These are phyloP conservation scores for Lontra canadensis DNA, from an alignment of 2,113 vertebrate species.

Conservation along the genomic window DNA sequence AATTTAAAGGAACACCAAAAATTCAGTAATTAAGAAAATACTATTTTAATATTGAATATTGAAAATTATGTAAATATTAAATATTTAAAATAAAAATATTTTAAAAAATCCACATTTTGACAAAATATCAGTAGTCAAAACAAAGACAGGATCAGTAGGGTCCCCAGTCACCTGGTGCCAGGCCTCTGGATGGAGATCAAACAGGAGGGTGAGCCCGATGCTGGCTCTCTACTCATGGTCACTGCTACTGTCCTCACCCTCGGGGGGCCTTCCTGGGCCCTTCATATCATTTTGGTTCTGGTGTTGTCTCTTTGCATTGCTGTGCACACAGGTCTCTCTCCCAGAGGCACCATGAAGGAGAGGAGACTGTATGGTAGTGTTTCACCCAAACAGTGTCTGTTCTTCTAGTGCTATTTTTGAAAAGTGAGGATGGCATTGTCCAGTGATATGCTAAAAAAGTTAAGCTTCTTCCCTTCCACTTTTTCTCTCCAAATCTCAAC, in stretches of 20 bases:
- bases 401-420: neutral
- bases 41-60: neutral
- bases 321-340: neutral
- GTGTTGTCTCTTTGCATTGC: neutral
- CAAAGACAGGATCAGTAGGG: neutral
- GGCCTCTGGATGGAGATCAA: neutral
- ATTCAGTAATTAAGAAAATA: neutral
- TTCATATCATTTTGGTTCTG: neutral
- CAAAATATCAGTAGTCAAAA: slow-evolving; percentile 6
- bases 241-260: neutral
- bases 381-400: neutral
- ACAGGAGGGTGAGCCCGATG: neutral
- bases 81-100: slow-evolving; percentile 18
- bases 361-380: too few species aligned
- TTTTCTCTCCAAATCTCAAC: slow-evolving; percentile 25
- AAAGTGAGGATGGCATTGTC: neutral
- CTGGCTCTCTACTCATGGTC: neutral
- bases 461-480: neutral
- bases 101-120: neutral
- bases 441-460: neutral
- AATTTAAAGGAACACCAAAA: neutral
- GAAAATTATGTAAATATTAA: neutral
- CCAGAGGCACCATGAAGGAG: too few species aligned
- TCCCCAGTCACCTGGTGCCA: neutral
- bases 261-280: neutral